phyloP scores from a whole-genome alignment of 92 coral and sea anemone genomes.

The Montipora capitata region DNA sequence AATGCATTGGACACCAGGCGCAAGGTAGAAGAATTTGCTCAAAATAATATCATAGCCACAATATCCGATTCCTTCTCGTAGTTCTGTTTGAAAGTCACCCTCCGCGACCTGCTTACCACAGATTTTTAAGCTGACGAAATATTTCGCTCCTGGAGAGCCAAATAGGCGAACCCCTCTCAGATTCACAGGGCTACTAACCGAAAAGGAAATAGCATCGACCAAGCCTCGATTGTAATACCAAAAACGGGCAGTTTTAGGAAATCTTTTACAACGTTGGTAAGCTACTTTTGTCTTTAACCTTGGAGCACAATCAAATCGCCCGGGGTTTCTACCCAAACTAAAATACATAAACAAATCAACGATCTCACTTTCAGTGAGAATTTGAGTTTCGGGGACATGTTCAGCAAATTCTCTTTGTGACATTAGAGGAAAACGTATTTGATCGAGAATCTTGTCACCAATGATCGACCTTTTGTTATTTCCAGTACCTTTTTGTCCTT shows the following conservation, averaged over 20 bases:
- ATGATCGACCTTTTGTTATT: slow-evolving; percentile 6
- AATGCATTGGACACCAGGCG: not conserved
- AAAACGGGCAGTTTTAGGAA: not conserved
- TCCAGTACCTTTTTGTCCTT: not conserved
- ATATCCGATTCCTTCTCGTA: not conserved
- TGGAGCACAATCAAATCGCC: not conserved
- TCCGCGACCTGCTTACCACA: not conserved
- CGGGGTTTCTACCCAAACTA: not conserved
- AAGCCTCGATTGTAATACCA: slow-evolving; percentile 13
- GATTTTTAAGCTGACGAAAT: not conserved
- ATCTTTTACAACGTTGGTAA: slow-evolving; percentile 23
- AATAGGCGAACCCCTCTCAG: slow-evolving; percentile 8
- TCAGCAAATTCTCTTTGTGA: slow-evolving; percentile 13
- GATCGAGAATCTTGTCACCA: not conserved
- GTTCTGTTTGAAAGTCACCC: not conserved
- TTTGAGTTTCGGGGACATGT: not conserved
- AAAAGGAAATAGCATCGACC: not conserved
- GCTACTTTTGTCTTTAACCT: not conserved
- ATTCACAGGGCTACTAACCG: not conserved
- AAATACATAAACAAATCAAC: slow-evolving; percentile 10
- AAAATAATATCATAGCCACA: not conserved
- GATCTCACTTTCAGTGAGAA: slow-evolving; percentile 12
- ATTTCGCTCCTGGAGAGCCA: not conserved
- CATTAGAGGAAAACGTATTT: slow-evolving; percentile 34
- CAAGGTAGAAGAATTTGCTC: not conserved